Evolutionary conservation across 2,888 invertebrate species (phyloP).

Genomic region (Silvanus unidentatus): DNA sequence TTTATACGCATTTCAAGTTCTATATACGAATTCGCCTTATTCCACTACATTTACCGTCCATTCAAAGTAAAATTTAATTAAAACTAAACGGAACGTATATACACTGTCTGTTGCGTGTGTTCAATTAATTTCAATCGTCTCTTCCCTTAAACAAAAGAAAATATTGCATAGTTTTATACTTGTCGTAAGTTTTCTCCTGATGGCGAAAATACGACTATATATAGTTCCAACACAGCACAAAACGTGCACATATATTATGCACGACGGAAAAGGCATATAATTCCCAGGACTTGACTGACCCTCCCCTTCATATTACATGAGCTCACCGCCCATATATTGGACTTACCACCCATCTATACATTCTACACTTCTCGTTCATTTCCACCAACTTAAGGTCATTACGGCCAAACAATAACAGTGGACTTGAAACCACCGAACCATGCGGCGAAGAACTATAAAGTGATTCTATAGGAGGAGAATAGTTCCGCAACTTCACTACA

Average conservation of each 20-base stretch:
- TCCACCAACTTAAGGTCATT: conserved; percentile 29
- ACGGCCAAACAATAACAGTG: conserved; percentile 33
- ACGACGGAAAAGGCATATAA: conserved; percentile 25
- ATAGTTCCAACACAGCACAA: too few species aligned
- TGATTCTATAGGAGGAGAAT: conserved; percentile 35
- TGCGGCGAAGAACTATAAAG: conserved; percentile 36
- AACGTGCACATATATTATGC: conserved; percentile 25
- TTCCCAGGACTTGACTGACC: conserved; percentile 28
- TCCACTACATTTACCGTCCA: too few species aligned
- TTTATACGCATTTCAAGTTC: too few species aligned
- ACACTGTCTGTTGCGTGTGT: conserved; percentile 9
- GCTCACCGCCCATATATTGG: conserved; percentile 14
- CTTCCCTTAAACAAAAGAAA: too few species aligned
- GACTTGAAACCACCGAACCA: conserved; percentile 30
- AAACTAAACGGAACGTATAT: too few species aligned
- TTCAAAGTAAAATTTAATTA: too few species aligned
- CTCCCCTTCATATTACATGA: conserved; percentile 32
- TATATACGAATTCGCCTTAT: too few species aligned
- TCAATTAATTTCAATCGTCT: too few species aligned
- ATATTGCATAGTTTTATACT: too few species aligned
- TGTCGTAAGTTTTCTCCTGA: too few species aligned
- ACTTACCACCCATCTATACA: conserved; percentile 15
- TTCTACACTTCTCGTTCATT: conserved; percentile 22
- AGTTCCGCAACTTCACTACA: conserved; percentile 35
- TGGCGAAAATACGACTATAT: too few species aligned